phyloP scores from a whole-genome alignment of 2,113 vertebrate genomes.

The Upupa epops region DNA sequence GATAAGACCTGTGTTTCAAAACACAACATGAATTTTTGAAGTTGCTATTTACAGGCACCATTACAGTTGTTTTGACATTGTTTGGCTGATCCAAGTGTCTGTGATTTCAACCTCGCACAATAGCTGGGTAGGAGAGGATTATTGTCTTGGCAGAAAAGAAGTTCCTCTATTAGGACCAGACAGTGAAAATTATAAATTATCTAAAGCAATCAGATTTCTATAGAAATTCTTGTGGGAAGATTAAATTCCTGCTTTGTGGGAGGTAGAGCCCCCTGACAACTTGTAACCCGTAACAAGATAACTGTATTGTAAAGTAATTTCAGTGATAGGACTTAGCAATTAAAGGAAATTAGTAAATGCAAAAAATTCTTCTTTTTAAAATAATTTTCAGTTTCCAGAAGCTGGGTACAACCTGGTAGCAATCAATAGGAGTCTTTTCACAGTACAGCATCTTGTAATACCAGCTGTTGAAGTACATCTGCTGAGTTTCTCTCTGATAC shows the following conservation, averaged over 20 bases:
- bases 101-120: background rate
- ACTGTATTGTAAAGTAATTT: background rate
- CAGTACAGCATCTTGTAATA: background rate
- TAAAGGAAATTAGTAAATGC: background rate
- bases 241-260: background rate
- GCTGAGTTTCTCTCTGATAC: background rate
- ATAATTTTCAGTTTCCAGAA: background rate
- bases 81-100: background rate
- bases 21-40: background rate
- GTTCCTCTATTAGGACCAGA: slow-evolving; percentile 1
- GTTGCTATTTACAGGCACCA: background rate
- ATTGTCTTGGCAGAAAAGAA: slow-evolving; percentile 7
- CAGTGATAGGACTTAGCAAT: background rate
- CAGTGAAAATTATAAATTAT: background rate
- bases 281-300: background rate
- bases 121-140: background rate
- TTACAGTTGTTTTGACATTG: background rate
- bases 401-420: background rate
- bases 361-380: background rate
- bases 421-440: background rate
- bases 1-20: background rate
- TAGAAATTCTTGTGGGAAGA: background rate
- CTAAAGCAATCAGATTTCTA: background rate
- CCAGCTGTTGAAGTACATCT: background rate
- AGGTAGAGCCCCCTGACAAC: background rate